A percentile compares a stretch with the other conserved stretches of the same genome.
Evolutionary conservation across 37 sponge, comb jelly and placozoan species (phyloP).

Genomic region (Beroe ovata): DNA sequence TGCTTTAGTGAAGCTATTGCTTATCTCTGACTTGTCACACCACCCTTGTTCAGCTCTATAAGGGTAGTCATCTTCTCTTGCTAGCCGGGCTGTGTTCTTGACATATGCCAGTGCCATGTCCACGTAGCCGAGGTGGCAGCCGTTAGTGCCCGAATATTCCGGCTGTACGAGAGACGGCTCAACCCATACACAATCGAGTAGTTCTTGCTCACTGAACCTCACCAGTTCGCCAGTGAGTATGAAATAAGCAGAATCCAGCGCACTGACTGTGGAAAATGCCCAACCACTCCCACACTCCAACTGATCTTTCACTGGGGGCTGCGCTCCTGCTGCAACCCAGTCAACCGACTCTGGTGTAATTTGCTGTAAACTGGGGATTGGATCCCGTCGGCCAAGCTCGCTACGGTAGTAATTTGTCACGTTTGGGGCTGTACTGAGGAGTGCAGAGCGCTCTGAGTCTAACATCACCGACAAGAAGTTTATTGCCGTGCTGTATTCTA

Average conservation of each 20-base stretch:
- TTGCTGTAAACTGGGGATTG: no score
- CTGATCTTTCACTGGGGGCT: not conserved
- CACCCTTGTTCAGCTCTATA: not conserved
- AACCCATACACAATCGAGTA: not conserved
- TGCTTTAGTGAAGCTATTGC: not conserved
- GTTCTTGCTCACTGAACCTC: not conserved
- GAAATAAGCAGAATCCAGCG: not conserved
- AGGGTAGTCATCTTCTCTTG: not conserved
- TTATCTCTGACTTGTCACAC: not conserved
- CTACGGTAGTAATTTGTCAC: not conserved
- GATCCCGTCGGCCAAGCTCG: not conserved
- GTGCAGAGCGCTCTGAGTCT: not conserved
- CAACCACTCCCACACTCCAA: not conserved
- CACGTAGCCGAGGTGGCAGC: not conserved
- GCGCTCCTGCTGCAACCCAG: not conserved
- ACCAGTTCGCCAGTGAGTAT: not conserved
- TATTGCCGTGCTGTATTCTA: not conserved
- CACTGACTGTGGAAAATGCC: not conserved
- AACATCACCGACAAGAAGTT: not conserved
- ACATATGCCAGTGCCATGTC: not conserved
- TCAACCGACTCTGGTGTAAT: not conserved
- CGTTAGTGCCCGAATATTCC: not conserved
- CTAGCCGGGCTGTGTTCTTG: not conserved
- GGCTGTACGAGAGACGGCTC: not conserved
- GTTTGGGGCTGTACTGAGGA: not conserved